Evolutionary conservation across 2,888 invertebrate species (phyloP), one percentile per base, ranked within the genome.

Genomic region (Acleris sparsana): DNA sequence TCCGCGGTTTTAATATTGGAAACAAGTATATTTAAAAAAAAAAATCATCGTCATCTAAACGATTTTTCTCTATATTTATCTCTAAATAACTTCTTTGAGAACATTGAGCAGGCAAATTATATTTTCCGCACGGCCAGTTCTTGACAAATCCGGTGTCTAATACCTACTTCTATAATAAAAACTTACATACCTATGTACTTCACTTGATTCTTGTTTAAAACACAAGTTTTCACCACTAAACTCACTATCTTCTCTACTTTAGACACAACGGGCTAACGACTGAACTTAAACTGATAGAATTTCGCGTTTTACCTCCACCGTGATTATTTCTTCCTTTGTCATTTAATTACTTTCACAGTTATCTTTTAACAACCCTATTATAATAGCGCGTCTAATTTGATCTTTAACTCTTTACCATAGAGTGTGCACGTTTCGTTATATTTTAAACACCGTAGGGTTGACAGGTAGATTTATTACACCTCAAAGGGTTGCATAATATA

Each of bases 401-500:
- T 72, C 73, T 73, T 69, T 76, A 72, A 61, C 2, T 0, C 1
- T 7, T 60, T 9, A 3, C 0, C 1, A 67, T 76, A 82, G 56
- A 72, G 80, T 76, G 66, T 59, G 74, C 69, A 72, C 69, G n/a
- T 7, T 52, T 53, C 7, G 16, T 13, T 29, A 18, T 46, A 22
- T 29, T 5, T 56, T 29, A 59, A 18, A 5, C 68, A 69, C 53
- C 60, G 69, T 71, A 66, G 70, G 71, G 73, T 73, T 80, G 84
- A 84, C 83, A 83, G 83, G 73, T 76, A 82, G 83, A 88, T 89
- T 88, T 89, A 90, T 89, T 85, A 74, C 86, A 88, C 88, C 86
- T 89, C 80, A 91, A 91, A 91, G 92, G 91, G 89, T 90, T 91
- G 85, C 74, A 82, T 81, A 86, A 86, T 82, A 79, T 80, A 90